Percentiles rank a stretch among this genome's conserved stretches.
Evolutionary conservation across 2,888 invertebrate genomes (phyloP).

Genomic region (Cecidostiba fungosa): DNA sequence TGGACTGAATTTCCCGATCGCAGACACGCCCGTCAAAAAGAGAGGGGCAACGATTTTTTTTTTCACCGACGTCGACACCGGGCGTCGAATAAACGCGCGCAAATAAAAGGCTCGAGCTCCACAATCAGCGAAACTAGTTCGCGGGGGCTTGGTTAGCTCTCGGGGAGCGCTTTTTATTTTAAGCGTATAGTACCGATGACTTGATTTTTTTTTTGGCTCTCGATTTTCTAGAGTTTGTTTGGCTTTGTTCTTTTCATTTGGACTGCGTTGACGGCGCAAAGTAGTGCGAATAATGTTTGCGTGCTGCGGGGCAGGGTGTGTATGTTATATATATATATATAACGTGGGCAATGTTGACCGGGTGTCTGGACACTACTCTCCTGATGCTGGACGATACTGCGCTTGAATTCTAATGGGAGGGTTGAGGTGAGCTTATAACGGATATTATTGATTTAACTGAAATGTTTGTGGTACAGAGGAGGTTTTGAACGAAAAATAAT

Average conservation of each 20-base stretch:
- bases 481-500: background rate
- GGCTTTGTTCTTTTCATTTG: conserved; percentile 6
- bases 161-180: background rate
- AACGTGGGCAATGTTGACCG: background rate
- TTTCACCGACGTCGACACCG: background rate
- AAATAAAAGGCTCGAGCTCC: conserved; percentile 22
- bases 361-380: background rate
- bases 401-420: background rate
- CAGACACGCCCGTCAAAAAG: conserved; percentile 9
- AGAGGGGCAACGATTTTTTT: background rate
- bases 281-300: conserved; percentile 22
- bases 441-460: background rate
- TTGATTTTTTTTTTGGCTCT: background rate
- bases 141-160: background rate
- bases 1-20: conserved; percentile 16
- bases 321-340: background rate
- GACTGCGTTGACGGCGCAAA: background rate
- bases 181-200: background rate
- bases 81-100: conserved; percentile 33
- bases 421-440: background rate
- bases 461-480: background rate
- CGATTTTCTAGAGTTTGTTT: background rate
- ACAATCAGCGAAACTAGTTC: conserved; percentile 36
- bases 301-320: background rate
- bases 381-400: no score